phyloP scores from a whole-genome alignment of 2,113 vertebrate species.

The Mus pahari region DNA sequence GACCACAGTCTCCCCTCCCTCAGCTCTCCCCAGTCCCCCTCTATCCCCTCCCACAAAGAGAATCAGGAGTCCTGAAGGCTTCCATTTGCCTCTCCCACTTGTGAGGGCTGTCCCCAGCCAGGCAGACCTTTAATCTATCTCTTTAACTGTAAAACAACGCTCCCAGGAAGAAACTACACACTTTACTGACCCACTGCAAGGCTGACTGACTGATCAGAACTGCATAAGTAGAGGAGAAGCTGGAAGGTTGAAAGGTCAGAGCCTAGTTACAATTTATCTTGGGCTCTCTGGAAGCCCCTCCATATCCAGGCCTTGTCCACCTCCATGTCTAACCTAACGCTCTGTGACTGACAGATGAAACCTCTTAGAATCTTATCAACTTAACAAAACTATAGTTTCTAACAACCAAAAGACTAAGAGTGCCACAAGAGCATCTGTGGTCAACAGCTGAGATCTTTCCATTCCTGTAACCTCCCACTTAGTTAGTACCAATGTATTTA shows the following conservation, averaged over 20 bases:
- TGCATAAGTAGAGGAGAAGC: neutral
- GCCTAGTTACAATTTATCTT: neutral
- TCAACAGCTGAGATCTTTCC: neutral
- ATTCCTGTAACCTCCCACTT: neutral
- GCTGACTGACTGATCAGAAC: neutral
- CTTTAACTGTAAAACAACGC: neutral
- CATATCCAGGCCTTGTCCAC: neutral
- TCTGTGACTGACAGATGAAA: neutral
- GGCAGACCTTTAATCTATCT: neutral
- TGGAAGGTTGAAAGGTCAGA: no score
- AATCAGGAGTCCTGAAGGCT: conserved; percentile 21
- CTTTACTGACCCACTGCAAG: neutral
- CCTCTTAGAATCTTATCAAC: neutral
- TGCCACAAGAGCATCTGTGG: neutral
- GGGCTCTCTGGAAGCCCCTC: no score
- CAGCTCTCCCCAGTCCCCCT: neutral
- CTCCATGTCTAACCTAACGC: neutral
- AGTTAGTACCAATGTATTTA: neutral
- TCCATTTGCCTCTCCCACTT: neutral
- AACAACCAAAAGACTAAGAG: neutral
- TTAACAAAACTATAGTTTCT: neutral
- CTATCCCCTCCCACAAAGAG: neutral
- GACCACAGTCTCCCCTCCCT: neutral
- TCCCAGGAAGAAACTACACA: neutral
- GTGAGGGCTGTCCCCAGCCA: neutral